Evolutionary conservation across 2,113 vertebrate species (phyloP), one percentile per base, ranked within the genome.

Genomic region (Larimichthys crocea): DNA sequence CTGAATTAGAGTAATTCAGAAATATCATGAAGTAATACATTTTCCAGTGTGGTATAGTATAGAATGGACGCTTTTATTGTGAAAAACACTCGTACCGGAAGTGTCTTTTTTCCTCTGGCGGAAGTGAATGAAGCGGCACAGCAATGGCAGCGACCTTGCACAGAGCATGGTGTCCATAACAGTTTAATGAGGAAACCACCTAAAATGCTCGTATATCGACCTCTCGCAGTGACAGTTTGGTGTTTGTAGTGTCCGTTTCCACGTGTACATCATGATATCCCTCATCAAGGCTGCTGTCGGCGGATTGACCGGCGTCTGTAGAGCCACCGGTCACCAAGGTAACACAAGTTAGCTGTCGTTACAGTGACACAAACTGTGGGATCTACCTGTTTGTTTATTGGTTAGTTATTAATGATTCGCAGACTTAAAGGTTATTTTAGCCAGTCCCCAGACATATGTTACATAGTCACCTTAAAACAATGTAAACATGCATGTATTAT

Each of bases 111-210:
- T 55, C 15, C 42, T 62, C 4, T 17, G 14, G 8, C 48, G 65
- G 74, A 77, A 66, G 5, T 8, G 7, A 9, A 53, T 22, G 22
- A 50, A 66, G 20, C 1, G 1, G 1, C 4, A n/a, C 5, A 24
- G 29, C 0, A 10, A 85, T 88, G 82, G 82, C 78, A 1, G 83
- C 94, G 94, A 94, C 94, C 93, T 95, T 94, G 88, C 22, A 0
- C 6, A 4, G 1, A 55, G 70, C 74, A 10, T 84, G 84, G 29
- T 22, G 55, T 44, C 14, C 10, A 5, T 29, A 61, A 35, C 49
- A 26, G 42, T 50, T 24, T 42, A 40, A 16, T 12, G 3, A 57
- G 20, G 66, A 3, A 16, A 11, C 2, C 20, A 1, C 5, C 0
- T 15, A 48, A 53, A 55, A 78, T 80, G 17, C 8, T n/a, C 0